Evolutionary conservation across 2,888 invertebrate species (phyloP), one percentile per base, ranked within the genome.

Genomic region (Aquatica leii): DNA sequence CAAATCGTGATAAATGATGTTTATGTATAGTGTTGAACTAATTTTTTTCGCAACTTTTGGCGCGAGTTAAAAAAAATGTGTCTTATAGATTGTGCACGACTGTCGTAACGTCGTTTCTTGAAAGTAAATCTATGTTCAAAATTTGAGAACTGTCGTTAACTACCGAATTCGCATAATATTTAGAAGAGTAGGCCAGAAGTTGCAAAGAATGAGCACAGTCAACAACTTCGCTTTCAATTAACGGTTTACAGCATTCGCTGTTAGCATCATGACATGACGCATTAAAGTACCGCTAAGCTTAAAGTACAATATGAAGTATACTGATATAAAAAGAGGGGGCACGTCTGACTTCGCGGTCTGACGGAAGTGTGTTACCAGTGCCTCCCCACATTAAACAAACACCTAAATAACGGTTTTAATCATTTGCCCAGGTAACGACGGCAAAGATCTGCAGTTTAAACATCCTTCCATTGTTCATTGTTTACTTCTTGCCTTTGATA

Each of bases 201-300:
- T 48, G 53, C 62, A 62, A 69, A 74, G 70, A 78, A 77, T 75
- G 74, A 76, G 78, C 76, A 76, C 66, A 62, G 69, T 66, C 70
- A 76, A 73, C 74, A 76, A 73, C 74, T 78, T 78, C 78, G 77
- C 78, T 79, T 79, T 79, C 78, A 70, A 72, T 78, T 77, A 78
- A 78, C 78, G 76, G 78, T 77, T 63, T 37, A 49, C 52, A 56
- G 48, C 54, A 46, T 61, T 59, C 55, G 62, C 66, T 55, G 56
- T 55, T 68, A 63, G 53, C 65, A 66, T 62, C 61, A 66, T 69
- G 69, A 69, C 70, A 70, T 67, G 69, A 46, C 46, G 46, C 46
- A 46, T 46, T 65, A 49, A 35, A 50, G 61, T 72, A 71, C 69
- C 70, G 70, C 69, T 72, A 71, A 46, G 46, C 46, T 46, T 46